Base-by-base conservation (phyloP, 1,140 invertebrate genomes). In the Aphaenogaster floridana region DNA sequence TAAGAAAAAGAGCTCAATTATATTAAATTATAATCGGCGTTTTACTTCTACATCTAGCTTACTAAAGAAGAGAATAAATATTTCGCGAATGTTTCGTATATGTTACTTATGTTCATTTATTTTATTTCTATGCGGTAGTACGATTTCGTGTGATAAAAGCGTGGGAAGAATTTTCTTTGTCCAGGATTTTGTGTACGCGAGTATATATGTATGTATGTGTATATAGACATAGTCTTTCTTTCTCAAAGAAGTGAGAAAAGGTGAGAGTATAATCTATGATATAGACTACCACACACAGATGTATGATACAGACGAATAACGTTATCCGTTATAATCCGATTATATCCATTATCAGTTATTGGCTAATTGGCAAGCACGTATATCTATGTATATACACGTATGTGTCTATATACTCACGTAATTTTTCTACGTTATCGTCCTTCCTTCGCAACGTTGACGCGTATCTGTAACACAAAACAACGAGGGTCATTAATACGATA, bases 151-250 rank as follows among this genome's bases (percentile, higher is more conserved):
- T 83, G 54, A 74, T 48, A 74, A n/a, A 61, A 28, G 59, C 68
- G 86, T 90, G 88, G 86, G 63, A 91, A 91, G 89, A 90, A 91
- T 91, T 86, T 90, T 74, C 78, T 90, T 91, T 90, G 87, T 90
- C 52, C 21, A 28, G 50, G 7, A 54, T 34, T 42, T 74, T n/a
- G 42, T 54, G 48, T 36, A 36, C 36, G 64, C 3, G 9, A 6
- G 21, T 39, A n/a, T n/a, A n/a, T 45, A 2, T 48, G 17, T 50
- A 9, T 50, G 15, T 15, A 34, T 69, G 59, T 52, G n/a, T 48
- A 34, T 7, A 17, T n/a, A n/a, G 4, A 36, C 17, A 8, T 5
- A 71, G 36, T 69, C 17, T 81, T 59, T 34, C 42, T 66, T 13
- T 64, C 7, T 84, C 59, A 34, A 28, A 42, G 48, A 59, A 72